phyloP scores from a whole-genome alignment of 2,113 vertebrate species.

The Campylomormyrus tamandua region DNA sequence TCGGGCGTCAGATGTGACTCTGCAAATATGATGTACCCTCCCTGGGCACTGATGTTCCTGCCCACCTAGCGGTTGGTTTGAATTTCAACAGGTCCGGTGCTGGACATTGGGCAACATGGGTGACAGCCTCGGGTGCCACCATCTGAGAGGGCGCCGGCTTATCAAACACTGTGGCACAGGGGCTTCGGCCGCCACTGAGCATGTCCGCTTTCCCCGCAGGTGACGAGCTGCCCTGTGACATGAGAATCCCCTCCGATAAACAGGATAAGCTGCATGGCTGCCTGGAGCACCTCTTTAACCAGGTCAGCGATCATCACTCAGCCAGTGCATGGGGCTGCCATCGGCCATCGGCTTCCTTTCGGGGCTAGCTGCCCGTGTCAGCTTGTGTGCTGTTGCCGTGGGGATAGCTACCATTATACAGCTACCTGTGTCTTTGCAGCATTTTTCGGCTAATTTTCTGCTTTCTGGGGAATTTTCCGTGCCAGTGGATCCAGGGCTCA shows the following conservation, averaged over 20 bases:
- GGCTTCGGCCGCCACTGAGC: background rate
- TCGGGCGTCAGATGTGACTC: background rate
- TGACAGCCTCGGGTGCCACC: background rate
- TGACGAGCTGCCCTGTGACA: constrained; percentile 91
- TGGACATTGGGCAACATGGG: background rate
- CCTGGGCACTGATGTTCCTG: background rate
- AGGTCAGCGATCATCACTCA: constrained; percentile 55
- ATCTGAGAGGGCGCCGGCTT: background rate
- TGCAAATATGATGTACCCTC: background rate
- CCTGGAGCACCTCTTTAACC: constrained; percentile 95
- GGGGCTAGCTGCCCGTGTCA: background rate
- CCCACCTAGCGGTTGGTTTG: background rate
- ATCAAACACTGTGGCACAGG: background rate
- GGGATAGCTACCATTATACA: background rate
- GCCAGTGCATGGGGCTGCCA: background rate
- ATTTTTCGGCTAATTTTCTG: background rate
- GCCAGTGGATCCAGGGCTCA: background rate
- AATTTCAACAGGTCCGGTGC: background rate
- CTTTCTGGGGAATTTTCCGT: background rate
- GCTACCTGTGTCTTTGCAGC: background rate
- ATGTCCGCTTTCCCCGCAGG: constrained; percentile 53
- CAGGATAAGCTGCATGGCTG: constrained; percentile 97
- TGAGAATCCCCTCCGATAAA: constrained; percentile 91
- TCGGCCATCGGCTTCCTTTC: background rate
- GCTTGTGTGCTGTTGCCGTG: background rate